phyloP scores from a whole-genome alignment of 2,797 vertebrate species.

The Pangasius macronema region DNA sequence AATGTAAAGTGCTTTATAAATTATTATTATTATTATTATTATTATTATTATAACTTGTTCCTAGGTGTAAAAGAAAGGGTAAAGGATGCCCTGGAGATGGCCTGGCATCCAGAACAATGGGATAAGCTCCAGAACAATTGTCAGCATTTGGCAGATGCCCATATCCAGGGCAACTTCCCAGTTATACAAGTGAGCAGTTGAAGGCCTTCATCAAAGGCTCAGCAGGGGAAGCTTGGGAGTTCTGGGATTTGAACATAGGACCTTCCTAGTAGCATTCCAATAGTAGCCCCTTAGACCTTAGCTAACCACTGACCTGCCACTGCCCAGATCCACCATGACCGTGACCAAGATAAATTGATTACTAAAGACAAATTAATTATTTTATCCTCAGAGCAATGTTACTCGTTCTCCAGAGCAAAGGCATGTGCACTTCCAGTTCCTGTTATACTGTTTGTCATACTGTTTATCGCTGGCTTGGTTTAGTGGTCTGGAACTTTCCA shows the following conservation, averaged over 20 bases:
- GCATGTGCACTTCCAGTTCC: conserved; percentile 32
- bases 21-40: too few species aligned
- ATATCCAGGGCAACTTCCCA: neutral
- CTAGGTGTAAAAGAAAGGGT: neutral
- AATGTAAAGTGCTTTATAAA: too few species aligned
- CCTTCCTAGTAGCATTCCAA: neutral
- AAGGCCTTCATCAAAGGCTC: neutral
- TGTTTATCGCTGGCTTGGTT: conserved; percentile 39
- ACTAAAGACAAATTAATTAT: neutral
- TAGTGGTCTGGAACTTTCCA: conserved; percentile 46
- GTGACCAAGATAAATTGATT: neutral
- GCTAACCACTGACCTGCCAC: neutral
- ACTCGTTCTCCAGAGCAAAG: neutral
- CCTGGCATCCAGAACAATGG: too few species aligned
- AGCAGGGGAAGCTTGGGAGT: neutral
- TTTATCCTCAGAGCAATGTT: neutral
- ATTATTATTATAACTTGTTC: neutral
- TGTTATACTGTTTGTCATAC: conserved; percentile 43
- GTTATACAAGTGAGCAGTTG: neutral
- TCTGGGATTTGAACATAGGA: neutral
- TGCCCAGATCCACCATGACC: neutral
- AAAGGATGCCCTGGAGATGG: neutral
- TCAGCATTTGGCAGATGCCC: neutral
- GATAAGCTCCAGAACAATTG: neutral
- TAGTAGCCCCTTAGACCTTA: neutral